Evolutionary conservation across 2,888 invertebrate genomes (phyloP), one percentile per base, ranked within the genome.

Genomic region (Volucella inanis): DNA sequence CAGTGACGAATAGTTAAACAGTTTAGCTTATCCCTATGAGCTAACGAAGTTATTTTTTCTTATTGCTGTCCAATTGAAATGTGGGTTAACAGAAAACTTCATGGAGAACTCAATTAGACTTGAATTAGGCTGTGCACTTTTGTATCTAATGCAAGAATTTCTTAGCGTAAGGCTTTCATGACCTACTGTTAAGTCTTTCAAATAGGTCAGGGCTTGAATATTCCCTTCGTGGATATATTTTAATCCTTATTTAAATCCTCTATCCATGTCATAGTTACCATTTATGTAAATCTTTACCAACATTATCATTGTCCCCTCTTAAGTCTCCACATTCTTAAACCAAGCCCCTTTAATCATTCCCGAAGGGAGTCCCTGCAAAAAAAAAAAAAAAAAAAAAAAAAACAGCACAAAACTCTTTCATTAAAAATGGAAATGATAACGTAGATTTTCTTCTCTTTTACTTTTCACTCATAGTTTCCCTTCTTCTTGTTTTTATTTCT

Each of bases 401-500:
- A 39, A n/a, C n/a, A n/a, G 31, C 31, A 31, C 31, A 67, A 70
- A 68, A 68, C 31, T 14, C 49, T 39, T 81, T 81, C 85, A 81
- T 81, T 85, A 77, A 67, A 85, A 76, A 81, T 85, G 76, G 68
- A 85, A 81, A 81, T 85, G 50, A 77, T 81, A 70, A 85, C 31
- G 6, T 31, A 62, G 57, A 45, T 65, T 65, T 71, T 71, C 31
- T 65, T 9, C 15, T 39, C 52, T 75, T 65, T 64, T 18, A 74
- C 49, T 43, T 55, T 52, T 62, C 76, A 76, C 61, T 71, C 71
- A 85, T 4, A 64, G 54, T 59, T 62, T 64, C 57, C 22, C 3
- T 62, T 75, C 12, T 12, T 55, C 4, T 55, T 4, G 47, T 54
- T 49, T 61, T 41, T 80, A 67, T 54, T 74, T 61, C 41, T 55